These are phyloP conservation scores for Delphinus delphis DNA, from an alignment of 2,113 vertebrate species.

Conservation along the genomic window DNA sequence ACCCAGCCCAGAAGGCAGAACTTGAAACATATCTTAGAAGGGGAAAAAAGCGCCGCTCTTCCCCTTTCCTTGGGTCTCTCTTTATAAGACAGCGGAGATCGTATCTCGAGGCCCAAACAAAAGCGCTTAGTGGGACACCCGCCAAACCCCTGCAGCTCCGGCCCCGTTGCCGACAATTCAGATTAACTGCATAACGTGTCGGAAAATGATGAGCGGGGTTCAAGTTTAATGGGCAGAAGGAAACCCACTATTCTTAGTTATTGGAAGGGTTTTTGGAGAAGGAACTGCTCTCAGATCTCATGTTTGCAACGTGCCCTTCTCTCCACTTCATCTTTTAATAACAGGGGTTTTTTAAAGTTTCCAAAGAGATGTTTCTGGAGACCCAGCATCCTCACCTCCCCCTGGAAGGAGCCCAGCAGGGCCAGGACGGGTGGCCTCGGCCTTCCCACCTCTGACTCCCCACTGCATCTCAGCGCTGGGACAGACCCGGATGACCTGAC, in stretches of 20 bases:
- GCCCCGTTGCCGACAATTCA: background rate
- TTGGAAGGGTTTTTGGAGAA: background rate
- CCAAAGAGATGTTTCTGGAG: background rate
- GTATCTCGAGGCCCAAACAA: background rate
- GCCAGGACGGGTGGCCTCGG: fast-evolving
- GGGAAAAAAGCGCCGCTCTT: fast-evolving
- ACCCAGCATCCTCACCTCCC: background rate
- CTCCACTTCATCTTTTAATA: fast-evolving
- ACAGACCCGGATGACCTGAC: fast-evolving
- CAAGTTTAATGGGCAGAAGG: background rate
- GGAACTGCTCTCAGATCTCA: background rate
- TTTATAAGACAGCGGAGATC: fast-evolving
- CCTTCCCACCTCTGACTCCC: background rate
- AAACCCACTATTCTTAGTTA: background rate
- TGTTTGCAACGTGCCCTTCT: fast-evolving
- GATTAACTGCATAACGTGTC: fast-evolving
- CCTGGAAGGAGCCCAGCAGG: background rate
- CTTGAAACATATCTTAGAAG: fast-evolving
- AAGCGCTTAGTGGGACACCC: fast-evolving
- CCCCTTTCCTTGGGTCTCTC: fast-evolving
- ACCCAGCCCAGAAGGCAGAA: background rate
- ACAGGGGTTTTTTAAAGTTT: background rate
- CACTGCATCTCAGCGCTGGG: fast-evolving
- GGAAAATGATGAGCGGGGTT: background rate
- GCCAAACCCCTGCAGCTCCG: background rate